Evolutionary conservation across 2,888 invertebrate genomes (phyloP), one percentile per base, ranked within the genome.

Genomic region (Catocala fraxini): DNA sequence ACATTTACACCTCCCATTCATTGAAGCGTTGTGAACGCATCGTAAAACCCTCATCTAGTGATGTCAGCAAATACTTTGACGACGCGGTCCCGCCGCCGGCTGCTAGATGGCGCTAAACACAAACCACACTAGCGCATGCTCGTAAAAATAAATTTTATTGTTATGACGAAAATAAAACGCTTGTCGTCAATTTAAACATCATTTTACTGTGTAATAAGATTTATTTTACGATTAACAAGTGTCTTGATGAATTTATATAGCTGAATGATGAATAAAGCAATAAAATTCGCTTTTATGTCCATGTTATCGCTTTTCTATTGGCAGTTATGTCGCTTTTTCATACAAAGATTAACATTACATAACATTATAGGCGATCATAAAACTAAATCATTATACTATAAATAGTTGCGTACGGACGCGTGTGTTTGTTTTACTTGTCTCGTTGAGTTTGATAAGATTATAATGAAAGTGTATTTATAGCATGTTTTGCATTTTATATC

Each of bases 131-230:
- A 84, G 79, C 71, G 76, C 68, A 74, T 69, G 88, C 86, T 91
- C 92, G 86, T 94, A 94, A 94, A 94, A 94, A 92, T 92, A 91
- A 94, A 94, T 93, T 93, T 94, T 94, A 94, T 94, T 94, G 93
- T 94, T 94, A 94, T 94, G 93, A 92, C 88, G 92, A 93, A 93
- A 93, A 94, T 94, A 94, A 94, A 94, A 94, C 93, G 93, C 92
- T 93, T 93, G 93, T 93, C 93, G 90, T 93, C 94, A 93, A 93
- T 94, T 94, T 93, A 92, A 93, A 94, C 92, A 92, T 92, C 87
- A 93, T 92, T 93, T 93, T 89, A 93, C 88, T 90, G 88, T 89
- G 91, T 90, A 92, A 92, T 94, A 93, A 93, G 94, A 93, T 94
- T 94, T 94, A 94, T 93, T 94, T 94, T 93, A 94, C 86, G 93